A percentile compares a stretch with the other conserved stretches of the same genome.
These are phyloP conservation scores for Otocyon megalotis DNA, from an alignment of 2,113 vertebrate genomes.

Conservation along the genomic window DNA sequence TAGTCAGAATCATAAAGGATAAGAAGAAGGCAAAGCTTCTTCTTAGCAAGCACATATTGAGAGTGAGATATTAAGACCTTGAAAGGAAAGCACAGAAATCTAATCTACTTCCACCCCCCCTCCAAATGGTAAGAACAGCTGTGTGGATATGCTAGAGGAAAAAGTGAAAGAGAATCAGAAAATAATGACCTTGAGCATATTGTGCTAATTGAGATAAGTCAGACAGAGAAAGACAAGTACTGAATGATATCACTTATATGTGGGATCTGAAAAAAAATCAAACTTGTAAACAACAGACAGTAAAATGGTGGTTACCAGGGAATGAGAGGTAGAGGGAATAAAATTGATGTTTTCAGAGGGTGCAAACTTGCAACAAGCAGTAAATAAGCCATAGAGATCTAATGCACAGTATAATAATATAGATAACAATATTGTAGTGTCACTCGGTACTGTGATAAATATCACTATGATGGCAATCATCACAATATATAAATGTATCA, in stretches of 20 bases:
- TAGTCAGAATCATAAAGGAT: background rate
- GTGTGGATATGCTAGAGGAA: background rate
- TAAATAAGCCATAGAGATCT: background rate
- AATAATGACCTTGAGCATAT: background rate
- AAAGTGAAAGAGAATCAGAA: background rate
- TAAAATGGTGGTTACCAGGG: background rate
- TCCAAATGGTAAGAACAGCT: background rate
- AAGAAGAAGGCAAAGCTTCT: background rate
- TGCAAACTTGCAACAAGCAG: background rate
- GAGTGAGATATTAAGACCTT: background rate
- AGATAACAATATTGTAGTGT: background rate
- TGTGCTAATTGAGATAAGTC: background rate
- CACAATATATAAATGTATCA: background rate
- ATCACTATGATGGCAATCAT: background rate
- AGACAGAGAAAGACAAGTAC: background rate
- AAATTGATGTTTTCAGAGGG: background rate
- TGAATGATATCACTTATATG: background rate
- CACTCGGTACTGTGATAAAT: background rate
- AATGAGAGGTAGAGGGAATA: background rate
- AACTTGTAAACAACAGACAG: background rate
- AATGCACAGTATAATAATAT: background rate
- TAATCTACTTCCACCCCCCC: background rate
- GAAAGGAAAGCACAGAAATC: background rate
- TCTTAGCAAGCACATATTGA: background rate
- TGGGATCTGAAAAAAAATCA: background rate